These are phyloP conservation scores for Lasiurus borealis DNA, from an alignment of 2,113 vertebrate genomes.

Conservation along the genomic window DNA sequence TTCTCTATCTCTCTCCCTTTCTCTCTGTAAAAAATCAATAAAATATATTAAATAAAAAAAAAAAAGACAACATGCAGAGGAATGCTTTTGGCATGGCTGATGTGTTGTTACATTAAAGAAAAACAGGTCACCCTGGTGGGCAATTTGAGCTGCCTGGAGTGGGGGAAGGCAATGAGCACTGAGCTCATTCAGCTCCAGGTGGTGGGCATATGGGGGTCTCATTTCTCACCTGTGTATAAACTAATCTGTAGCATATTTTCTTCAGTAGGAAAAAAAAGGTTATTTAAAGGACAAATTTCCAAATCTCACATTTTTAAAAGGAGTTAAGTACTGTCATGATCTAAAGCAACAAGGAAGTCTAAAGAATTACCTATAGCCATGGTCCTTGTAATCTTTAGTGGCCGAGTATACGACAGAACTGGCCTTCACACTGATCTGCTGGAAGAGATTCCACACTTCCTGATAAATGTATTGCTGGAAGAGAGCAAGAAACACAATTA, in stretches of 20 bases:
- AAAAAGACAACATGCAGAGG: background rate
- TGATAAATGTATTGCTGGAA: conserved; percentile 98
- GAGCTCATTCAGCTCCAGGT: background rate
- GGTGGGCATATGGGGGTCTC: background rate
- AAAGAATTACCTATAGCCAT: conserved; percentile 94
- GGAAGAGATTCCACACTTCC: conserved; percentile 99
- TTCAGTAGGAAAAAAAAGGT: background rate
- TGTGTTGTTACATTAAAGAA: background rate
- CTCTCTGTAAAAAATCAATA: no score
- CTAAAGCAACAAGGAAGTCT: background rate
- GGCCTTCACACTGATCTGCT: conserved; percentile 98
- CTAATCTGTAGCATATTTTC: background rate
- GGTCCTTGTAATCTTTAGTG: conserved; percentile 96
- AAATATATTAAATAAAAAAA: no score
- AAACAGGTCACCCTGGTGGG: background rate
- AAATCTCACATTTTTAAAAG: background rate
- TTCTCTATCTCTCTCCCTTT: no score
- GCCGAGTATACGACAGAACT: conserved; percentile 97
- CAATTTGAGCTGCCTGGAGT: background rate
- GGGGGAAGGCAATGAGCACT: background rate
- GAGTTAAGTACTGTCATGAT: background rate
- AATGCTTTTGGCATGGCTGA: background rate
- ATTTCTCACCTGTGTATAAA: background rate
- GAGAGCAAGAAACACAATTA: conserved; percentile 18
- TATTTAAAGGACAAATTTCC: background rate